A percentile compares a stretch with the other conserved stretches of the same genome.
phyloP scores from a whole-genome alignment of 2,888 invertebrate genomes.

The Oligia strigilis region DNA sequence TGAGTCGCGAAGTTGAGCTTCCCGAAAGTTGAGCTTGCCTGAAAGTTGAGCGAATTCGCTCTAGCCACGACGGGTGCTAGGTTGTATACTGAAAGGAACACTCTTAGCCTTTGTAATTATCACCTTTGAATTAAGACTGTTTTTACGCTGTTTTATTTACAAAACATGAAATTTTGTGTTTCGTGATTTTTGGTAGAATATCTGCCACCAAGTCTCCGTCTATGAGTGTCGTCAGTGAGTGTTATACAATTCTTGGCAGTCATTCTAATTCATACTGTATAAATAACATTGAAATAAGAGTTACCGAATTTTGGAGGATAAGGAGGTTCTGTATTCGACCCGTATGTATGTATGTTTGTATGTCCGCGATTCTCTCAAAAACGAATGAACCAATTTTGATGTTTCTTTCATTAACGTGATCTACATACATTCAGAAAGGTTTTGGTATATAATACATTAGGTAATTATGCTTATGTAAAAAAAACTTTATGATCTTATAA shows the following conservation, averaged over 20 bases:
- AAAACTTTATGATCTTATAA: no score
- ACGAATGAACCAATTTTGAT: no score
- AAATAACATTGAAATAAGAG: no score
- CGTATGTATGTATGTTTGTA: no score
- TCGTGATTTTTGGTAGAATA: not conserved
- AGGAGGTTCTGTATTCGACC: no score
- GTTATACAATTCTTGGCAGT: not conserved
- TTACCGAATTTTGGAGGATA: no score
- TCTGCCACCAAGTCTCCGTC: not conserved
- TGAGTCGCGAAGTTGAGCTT: conserved; percentile 42
- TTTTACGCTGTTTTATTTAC: not conserved
- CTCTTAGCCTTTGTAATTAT: conserved; percentile 8
- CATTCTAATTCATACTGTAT: not conserved
- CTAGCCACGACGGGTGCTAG: conserved; percentile 17
- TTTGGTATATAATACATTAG: no score
- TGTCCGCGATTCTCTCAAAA: no score
- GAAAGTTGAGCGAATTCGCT: conserved; percentile 48
- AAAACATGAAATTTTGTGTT: not conserved
- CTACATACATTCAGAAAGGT: no score
- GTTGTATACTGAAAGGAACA: conserved; percentile 22
- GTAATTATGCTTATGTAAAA: no score
- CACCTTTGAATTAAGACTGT: conserved; percentile 7
- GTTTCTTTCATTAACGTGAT: no score
- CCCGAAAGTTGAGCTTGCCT: conserved; percentile 30
- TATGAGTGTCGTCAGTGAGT: not conserved